Evolutionary conservation across 2,888 invertebrate species (phyloP).

Genomic region (Busseola fusca): DNA sequence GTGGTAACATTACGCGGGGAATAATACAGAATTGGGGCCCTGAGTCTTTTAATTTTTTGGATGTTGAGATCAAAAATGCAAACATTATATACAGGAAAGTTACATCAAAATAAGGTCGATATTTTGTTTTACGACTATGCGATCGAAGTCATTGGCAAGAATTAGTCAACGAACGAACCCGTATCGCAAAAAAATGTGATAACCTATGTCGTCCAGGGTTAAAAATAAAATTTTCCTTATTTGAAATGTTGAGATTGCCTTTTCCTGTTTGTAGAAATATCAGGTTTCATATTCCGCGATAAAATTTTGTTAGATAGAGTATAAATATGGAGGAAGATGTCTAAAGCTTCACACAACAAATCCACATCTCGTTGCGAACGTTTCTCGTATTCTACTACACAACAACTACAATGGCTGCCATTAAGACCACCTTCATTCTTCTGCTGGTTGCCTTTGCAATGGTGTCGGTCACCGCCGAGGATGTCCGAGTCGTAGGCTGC

Average conservation of each 20-base stretch:
- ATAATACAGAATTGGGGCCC: too few species aligned
- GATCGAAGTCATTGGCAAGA: too few species aligned
- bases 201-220: slow-evolving; percentile 2
- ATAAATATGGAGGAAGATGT: background rate
- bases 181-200: background rate
- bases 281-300: too few species aligned
- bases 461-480: slow-evolving; percentile 35
- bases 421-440: slow-evolving; percentile 34
- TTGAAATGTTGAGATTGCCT: background rate
- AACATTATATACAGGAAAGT: too few species aligned
- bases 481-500: slow-evolving; percentile 18
- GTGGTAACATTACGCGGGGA: too few species aligned
- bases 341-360: background rate
- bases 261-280: background rate
- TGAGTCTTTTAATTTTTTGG: too few species aligned
- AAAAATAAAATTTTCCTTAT: background rate
- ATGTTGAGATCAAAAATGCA: too few species aligned
- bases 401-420: slow-evolving; percentile 26
- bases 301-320: background rate
- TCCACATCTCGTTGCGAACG: background rate
- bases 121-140: too few species aligned
- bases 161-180: too few species aligned
- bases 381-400: slow-evolving; percentile 3
- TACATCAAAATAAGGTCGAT: too few species aligned
- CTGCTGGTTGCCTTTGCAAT: slow-evolving; percentile 39